These are phyloP conservation scores for Chaetodon auriga DNA, from an alignment of 2,113 vertebrate genomes.

Conservation along the genomic window DNA sequence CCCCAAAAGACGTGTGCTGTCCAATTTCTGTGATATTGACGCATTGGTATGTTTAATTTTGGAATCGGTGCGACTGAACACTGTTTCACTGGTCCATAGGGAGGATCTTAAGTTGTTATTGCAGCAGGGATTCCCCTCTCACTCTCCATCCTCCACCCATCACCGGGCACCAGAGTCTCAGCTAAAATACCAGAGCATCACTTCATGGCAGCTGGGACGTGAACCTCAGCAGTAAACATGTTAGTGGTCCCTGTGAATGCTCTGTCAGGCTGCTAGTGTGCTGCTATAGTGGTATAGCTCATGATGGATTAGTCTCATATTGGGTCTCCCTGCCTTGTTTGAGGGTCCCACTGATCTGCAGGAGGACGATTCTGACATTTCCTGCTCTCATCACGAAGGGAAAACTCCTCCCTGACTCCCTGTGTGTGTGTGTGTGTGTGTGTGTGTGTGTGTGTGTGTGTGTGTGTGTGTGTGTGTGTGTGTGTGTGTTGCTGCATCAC, in stretches of 20 bases:
- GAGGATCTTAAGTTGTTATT: conserved; percentile 75
- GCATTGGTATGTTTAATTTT: conserved; percentile 23
- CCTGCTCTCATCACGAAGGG: conserved; percentile 39
- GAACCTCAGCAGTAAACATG: conserved; percentile 29
- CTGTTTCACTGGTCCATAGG: conserved; percentile 46
- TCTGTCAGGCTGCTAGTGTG: conserved; percentile 5
- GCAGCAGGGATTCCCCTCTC: conserved; percentile 78
- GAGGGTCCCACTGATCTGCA: conserved; percentile 34
- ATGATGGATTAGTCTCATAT: not conserved
- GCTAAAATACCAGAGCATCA: conserved; percentile 31
- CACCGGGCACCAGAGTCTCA: conserved; percentile 27
- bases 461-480: too few relatives aligned
- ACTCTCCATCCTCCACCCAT: conserved; percentile 34
- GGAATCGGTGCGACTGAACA: not conserved
- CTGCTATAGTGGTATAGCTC: not conserved
- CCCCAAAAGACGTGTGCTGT: not conserved
- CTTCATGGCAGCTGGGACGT: conserved; percentile 35
- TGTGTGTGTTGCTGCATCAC: conserved; percentile 42
- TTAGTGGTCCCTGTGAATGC: conserved; percentile 10
- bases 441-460: conserved; percentile 15
- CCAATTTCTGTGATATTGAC: not conserved
- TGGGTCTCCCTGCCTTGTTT: conserved; percentile 18
- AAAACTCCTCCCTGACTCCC: conserved; percentile 8
- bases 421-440: conserved; percentile 17
- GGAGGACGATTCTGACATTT: conserved; percentile 31